A percentile compares a stretch with the other conserved stretches of the same genome.
These are phyloP conservation scores for Aphaenogaster rudis DNA, from an alignment of 1,140 invertebrate genomes.

Conservation along the genomic window DNA sequence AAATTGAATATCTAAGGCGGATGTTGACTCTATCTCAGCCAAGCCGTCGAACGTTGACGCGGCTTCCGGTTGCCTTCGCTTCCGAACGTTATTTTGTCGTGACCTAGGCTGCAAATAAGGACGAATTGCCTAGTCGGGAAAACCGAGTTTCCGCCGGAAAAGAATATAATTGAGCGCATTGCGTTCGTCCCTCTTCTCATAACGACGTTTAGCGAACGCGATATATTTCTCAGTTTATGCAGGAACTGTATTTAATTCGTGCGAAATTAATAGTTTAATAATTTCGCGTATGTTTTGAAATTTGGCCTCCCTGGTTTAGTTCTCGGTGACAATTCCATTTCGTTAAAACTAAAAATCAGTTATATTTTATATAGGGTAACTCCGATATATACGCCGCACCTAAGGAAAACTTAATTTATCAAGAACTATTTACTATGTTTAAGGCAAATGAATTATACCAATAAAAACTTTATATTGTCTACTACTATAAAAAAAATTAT, in stretches of 20 bases:
- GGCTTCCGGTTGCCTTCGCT: background rate
- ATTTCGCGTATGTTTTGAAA: background rate
- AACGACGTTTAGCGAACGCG: conserved; percentile 50
- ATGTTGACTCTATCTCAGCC: conserved; percentile 27
- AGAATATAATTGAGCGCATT: conserved; percentile 49
- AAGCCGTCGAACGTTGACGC: conserved; percentile 17
- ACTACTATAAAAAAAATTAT: no score
- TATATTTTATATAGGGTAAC: background rate
- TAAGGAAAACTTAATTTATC: no score
- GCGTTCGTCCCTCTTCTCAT: conserved; percentile 24
- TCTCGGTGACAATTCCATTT: background rate
- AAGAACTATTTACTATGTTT: no score
- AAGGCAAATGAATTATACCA: no score
- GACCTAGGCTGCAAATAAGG: conserved; percentile 60
- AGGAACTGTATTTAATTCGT: conserved; percentile 36
- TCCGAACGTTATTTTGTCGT: conserved; percentile 26
- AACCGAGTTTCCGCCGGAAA: conserved; percentile 62
- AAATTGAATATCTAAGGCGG: conserved; percentile 44
- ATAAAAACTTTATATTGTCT: no score
- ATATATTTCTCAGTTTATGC: conserved; percentile 45
- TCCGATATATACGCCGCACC: no score
- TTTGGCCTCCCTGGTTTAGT: background rate
- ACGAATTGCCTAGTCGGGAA: conserved; percentile 55
- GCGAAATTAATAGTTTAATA: conserved; percentile 1
- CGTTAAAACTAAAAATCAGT: background rate